Evolutionary conservation across 1,140 invertebrate genomes (phyloP).

Genomic region (Colletes latitarsis): DNA sequence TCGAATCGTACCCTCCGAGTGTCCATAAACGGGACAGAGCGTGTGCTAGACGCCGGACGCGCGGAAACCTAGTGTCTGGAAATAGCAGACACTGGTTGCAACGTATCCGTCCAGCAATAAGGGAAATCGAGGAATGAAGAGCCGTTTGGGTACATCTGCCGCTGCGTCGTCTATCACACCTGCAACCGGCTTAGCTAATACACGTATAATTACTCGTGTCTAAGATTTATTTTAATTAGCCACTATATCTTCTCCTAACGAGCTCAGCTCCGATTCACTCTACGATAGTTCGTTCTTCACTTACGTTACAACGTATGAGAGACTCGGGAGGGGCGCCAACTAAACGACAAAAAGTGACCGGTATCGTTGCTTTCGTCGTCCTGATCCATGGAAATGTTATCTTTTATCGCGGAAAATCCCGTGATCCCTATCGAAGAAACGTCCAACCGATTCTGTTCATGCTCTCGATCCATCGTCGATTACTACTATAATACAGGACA

Average conservation of each 20-base stretch:
- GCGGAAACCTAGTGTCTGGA: not conserved
- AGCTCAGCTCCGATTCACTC: conserved; percentile 75
- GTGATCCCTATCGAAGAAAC: too few species aligned
- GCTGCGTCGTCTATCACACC: conserved; percentile 79
- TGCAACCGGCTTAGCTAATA: conserved; percentile 78
- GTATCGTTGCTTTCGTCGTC: too few species aligned
- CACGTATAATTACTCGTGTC: conserved; percentile 82
- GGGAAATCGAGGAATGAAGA: conserved; percentile 81
- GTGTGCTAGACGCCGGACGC: not conserved
- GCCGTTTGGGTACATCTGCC: conserved; percentile 81
- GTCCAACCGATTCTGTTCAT: too few species aligned
- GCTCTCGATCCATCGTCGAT: too few species aligned
- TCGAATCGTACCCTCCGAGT: not conserved
- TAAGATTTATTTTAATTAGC: conserved; percentile 82
- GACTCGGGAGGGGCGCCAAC: not conserved
- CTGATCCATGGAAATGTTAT: too few species aligned
- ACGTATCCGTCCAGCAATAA: conserved; percentile 77
- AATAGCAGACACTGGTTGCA: conserved; percentile 57
- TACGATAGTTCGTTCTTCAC: conserved; percentile 74
- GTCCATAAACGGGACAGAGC: too few species aligned
- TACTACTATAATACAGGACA: too few species aligned
- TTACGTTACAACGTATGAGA: conserved; percentile 44
- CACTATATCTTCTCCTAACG: conserved; percentile 80
- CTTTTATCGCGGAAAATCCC: too few species aligned
- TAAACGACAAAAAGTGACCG: not conserved